Percentiles rank a stretch among this genome's conserved stretches.
Conservation (phyloP, 2,888 invertebrate genomes). For the Rhingia rostrata region DNA sequence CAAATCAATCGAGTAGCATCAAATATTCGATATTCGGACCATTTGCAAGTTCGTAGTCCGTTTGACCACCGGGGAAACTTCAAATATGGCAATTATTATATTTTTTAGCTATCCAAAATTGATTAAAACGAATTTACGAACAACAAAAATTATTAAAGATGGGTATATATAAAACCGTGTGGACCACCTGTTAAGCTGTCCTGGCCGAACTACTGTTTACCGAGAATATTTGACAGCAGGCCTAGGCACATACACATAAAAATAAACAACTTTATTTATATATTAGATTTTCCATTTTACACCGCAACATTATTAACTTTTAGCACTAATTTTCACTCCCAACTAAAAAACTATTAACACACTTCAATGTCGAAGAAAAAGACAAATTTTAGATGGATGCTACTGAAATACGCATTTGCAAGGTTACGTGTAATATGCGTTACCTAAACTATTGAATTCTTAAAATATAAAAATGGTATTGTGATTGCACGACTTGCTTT, state of each 20-base stretch:
- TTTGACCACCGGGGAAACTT: too few relatives aligned
- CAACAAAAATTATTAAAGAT: too few relatives aligned
- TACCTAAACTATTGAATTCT: constrained; percentile 42
- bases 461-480: constrained; percentile 12
- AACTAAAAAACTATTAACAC: constrained; percentile 42
- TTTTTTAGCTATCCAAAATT: too few relatives aligned
- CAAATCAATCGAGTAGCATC: too few relatives aligned
- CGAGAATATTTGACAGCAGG: background rate
- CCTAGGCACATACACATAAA: background rate
- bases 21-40: too few relatives aligned
- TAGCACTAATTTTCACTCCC: constrained; percentile 5
- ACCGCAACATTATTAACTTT: background rate
- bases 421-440: constrained; percentile 81
- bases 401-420: constrained; percentile 83
- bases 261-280: background rate
- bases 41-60: too few relatives aligned
- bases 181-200: constrained; percentile 70
- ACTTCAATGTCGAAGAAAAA: background rate
- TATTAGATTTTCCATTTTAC: background rate
- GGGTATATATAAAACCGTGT: constrained; percentile 44
- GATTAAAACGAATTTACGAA: too few relatives aligned
- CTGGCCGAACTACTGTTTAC: constrained; percentile 66
- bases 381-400: constrained; percentile 74
- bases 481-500: background rate
- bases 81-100: too few relatives aligned